Base-by-base conservation (phyloP, 1,140 invertebrate genomes). In the Drosophila pallidifrons region DNA sequence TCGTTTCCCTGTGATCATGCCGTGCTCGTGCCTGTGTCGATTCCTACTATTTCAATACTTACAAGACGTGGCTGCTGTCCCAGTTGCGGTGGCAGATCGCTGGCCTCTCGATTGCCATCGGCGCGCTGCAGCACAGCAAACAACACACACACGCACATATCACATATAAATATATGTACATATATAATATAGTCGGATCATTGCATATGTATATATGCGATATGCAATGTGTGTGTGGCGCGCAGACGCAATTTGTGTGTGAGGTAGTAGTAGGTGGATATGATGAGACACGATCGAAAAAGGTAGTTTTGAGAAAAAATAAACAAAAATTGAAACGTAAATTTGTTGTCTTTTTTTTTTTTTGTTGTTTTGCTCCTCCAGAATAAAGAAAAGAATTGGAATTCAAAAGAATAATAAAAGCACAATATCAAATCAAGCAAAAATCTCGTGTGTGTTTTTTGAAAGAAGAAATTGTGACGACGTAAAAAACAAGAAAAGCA, bases 41-140 rank as follows among this genome's bases (percentile, higher is more conserved):
- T 70, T 64, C 74, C 65, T 51, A 82, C 61, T 72, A 83, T 54
- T 70, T 59, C 55, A 25, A 78, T 91, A 91, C 91, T 91, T 91
- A 91, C 91, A 73, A 88, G 79, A 73, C 87, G 86, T 77, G 79
- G 91, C 52, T 73, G 55, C 47, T 91, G 90, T 85, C 90, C 90
- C 80, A 90, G 69, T 67, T 85, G 88, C 66, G 91, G 81, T 82
- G 91, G 87, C 83, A 85, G 55, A 81, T 91, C 91, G 76, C 79
- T 88, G 72, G 88, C 91, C 47, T 91, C 91, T 77, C 87, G 85
- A 91, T 91, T 81, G 79, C 91, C 91, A 91, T 89, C 86, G 66
- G 77, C 55, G 71, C 85, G 81, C 85, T 88, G 68, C 49, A 68
- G 30, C 10, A 16, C 58, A 69, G 35, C 35, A 61, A 28, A 70